phyloP scores from a whole-genome alignment of 53 echinoderm and acorn worm species.

The Holothuria scabra region DNA sequence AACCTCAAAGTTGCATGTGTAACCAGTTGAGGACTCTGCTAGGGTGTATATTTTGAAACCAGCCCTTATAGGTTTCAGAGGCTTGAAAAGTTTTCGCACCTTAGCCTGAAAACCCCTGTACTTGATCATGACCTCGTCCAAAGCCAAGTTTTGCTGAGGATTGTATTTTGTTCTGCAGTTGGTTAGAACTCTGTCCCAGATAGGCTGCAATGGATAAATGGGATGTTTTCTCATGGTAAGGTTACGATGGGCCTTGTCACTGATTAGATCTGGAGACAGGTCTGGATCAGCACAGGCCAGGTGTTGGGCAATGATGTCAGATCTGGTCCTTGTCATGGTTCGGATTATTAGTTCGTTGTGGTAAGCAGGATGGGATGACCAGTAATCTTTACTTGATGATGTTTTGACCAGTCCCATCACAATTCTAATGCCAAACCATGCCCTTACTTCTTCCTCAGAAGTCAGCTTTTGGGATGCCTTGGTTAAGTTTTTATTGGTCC shows the following conservation, averaged over 20 bases:
- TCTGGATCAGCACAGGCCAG: too few species aligned
- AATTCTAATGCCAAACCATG: slow-evolving; percentile 45
- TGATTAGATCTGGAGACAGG: too few species aligned
- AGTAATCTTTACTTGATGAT: slow-evolving; percentile 19
- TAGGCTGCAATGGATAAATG: too few species aligned
- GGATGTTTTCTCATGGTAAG: too few species aligned
- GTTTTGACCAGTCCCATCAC: slow-evolving; percentile 32
- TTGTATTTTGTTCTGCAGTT: too few species aligned
- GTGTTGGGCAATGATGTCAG: slow-evolving; percentile 6
- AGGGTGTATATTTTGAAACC: too few species aligned
- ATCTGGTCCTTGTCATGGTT: slow-evolving; percentile 45
- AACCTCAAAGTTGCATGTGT: not conserved
- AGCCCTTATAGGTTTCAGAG: too few species aligned
- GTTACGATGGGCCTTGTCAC: too few species aligned
- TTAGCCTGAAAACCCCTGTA: slow-evolving; percentile 32
- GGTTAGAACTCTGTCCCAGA: too few species aligned
- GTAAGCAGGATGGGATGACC: slow-evolving; percentile 40
- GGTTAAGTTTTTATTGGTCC: slow-evolving; percentile 45
- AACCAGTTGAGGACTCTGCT: not conserved
- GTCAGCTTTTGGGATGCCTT: not conserved
- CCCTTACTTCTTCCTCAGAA: slow-evolving; percentile 37
- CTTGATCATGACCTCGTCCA: too few species aligned
- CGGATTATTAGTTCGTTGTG: slow-evolving; percentile 20
- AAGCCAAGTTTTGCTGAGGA: too few species aligned
- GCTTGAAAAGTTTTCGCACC: not conserved